These are phyloP conservation scores for Melinopterus prodromus DNA, from an alignment of 2,888 invertebrate genomes.

Conservation along the genomic window DNA sequence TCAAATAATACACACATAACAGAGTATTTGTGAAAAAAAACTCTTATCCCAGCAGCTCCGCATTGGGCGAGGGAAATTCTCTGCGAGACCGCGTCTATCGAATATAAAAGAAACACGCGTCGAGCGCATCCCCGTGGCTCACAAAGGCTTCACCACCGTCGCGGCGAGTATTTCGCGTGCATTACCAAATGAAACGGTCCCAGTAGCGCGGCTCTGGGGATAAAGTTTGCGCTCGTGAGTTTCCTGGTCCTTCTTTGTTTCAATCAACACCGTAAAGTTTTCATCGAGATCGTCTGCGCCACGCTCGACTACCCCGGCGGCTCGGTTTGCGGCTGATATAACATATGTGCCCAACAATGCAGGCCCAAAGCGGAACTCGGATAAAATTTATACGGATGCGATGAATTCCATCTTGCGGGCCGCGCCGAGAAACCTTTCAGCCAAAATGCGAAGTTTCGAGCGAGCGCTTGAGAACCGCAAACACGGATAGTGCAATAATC, in stretches of 20 bases:
- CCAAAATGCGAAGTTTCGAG: not conserved
- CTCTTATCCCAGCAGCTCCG: not conserved
- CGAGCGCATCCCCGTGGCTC: not conserved
- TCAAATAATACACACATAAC: no score
- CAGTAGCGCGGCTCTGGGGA: constrained; percentile 15
- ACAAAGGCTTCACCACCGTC: not conserved
- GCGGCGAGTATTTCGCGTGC: constrained; percentile 11
- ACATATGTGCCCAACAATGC: constrained; percentile 17
- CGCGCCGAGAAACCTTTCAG: not conserved
- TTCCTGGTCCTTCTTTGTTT: constrained; percentile 20
- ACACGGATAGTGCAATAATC: not conserved
- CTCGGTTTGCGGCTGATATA: constrained; percentile 15
- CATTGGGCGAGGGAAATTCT: not conserved
- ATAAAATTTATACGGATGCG: not conserved
- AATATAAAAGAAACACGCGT: constrained; percentile 4
- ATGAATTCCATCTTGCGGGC: not conserved
- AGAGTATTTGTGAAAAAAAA: not conserved
- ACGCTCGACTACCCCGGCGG: not conserved
- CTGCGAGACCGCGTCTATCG: not conserved
- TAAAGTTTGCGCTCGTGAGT: constrained; percentile 20
- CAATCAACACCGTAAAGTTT: constrained; percentile 25
- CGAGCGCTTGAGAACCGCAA: not conserved
- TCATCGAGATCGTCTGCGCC: constrained; percentile 8
- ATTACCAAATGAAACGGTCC: constrained; percentile 25
- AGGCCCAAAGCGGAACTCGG: not conserved